Base-by-base conservation (phyloP, 2,888 invertebrate genomes). In the Hemicrepidius hirtus region DNA sequence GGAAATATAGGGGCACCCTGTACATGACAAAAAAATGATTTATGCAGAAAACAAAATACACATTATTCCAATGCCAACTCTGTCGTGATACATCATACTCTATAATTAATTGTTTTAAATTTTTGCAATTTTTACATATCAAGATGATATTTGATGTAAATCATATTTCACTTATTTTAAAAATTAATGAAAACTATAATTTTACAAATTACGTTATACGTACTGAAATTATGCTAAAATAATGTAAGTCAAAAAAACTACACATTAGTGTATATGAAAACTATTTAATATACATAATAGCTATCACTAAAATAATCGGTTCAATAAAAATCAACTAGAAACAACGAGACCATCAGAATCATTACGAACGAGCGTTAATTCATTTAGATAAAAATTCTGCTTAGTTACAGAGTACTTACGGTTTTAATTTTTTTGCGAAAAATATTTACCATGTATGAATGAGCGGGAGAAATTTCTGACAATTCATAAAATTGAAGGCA, bases 401-500 rank as follows among this genome's bases (percentile, higher is more conserved):
- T 78, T 74, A 75, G 78, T 77, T 74, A 50, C 53, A 50, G 9
- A 21, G 18, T 13, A 55, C 28, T 53, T 40, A 55, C 10, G 3
- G 18, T 40, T 28, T 28, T 10, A 24, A 40, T 68, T 41, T 68
- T 41, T 37, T 41, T 55, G 21, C 3, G 21, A 46, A 44, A 66
- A 59, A 59, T 46, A 57, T 67, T 53, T 53, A 13, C 44, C 63
- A 53, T 68, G 20, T 49, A 35, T 21, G 24, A 37, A 18, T 32
- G 53, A 44, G 44, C 32, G 53, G 7, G 28, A 50, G 32, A 18
- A 24, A 24, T 24, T 37, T 63, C 35, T 53, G 63, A 32, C 24
- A 63, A 55, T 63, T 65, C 74, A 79, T 74, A 80, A 81, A 82
- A 81, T 82, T 81, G 81, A 85, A 85, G 85, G 85, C 85, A 85